These are phyloP conservation scores for Prochilodus magdalenae DNA, from an alignment of 2,113 vertebrate genomes.

Conservation along the genomic window DNA sequence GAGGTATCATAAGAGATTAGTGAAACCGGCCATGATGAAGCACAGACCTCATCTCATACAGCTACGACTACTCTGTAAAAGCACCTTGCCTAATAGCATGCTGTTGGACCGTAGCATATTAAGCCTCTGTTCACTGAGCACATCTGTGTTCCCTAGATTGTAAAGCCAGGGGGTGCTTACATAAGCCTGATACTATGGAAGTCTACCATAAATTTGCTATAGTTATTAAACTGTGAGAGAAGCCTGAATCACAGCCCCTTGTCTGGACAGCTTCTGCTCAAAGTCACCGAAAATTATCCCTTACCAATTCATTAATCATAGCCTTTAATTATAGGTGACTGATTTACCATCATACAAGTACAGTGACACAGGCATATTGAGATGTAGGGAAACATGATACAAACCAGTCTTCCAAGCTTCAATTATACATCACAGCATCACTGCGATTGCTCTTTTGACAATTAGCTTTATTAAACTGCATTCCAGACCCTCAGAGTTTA, in stretches of 20 bases:
- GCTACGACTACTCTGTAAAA: constrained; percentile 27
- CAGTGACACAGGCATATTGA: constrained; percentile 31
- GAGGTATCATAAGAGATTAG: constrained; percentile 16
- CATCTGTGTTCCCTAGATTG: constrained; percentile 58
- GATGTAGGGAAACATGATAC: constrained; percentile 59
- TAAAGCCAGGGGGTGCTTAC: constrained; percentile 29
- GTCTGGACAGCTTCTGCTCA: constrained; percentile 51
- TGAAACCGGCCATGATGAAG: constrained; percentile 56
- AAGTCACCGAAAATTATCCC: constrained; percentile 58
- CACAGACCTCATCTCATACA: constrained; percentile 57
- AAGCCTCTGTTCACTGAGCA: constrained; percentile 54
- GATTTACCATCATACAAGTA: constrained; percentile 40
- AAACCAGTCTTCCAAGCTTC: constrained; percentile 52
- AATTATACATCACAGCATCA: constrained; percentile 61
- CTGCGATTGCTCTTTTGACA: constrained; percentile 67
- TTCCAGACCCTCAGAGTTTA: constrained; percentile 30
- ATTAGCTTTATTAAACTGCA: constrained; percentile 38
- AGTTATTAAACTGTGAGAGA: constrained; percentile 2
- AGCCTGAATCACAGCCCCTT: constrained; percentile 40
- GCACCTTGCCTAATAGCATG: constrained; percentile 58
- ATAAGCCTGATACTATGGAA: constrained; percentile 17
- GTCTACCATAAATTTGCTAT: constrained; percentile 25
- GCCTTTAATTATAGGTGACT: constrained; percentile 60
- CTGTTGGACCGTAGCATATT: constrained; percentile 59
- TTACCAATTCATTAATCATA: constrained; percentile 67